Conservation (phyloP, 2,888 invertebrate species). For the Melieria omissa region DNA sequence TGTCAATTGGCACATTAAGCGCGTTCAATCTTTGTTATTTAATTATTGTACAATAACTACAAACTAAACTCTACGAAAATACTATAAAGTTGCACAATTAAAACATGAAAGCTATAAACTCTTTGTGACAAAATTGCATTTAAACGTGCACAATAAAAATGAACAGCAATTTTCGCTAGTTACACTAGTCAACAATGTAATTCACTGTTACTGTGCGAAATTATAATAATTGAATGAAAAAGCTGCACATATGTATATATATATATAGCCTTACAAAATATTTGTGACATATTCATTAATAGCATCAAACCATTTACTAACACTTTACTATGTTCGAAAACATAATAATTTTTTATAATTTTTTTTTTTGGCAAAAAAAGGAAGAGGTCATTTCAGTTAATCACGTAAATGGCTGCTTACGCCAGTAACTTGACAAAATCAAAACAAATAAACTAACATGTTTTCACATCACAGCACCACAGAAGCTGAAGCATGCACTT, state of each 20-base stretch:
- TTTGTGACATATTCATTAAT: too few relatives aligned
- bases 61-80: constrained; percentile 17
- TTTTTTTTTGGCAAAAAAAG: too few relatives aligned
- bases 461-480: constrained; percentile 31
- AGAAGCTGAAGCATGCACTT: background rate
- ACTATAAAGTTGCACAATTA: constrained; percentile 23
- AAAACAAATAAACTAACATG: constrained; percentile 8
- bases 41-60: background rate
- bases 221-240: too few relatives aligned
- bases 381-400: constrained; percentile 12
- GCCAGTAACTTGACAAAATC: constrained; percentile 18
- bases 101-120: constrained; percentile 30
- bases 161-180: background rate
- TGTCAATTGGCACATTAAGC: too few relatives aligned
- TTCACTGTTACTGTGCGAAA: too few relatives aligned
- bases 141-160: background rate
- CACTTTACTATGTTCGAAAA: too few relatives aligned
- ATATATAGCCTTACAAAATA: too few relatives aligned
- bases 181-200: too few relatives aligned
- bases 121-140: constrained; percentile 37
- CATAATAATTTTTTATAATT: too few relatives aligned
- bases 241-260: too few relatives aligned
- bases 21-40: too few relatives aligned
- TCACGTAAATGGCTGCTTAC: constrained; percentile 51
- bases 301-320: too few relatives aligned